A percentile compares a stretch with the other conserved stretches of the same genome.
Evolutionary conservation across 2,888 invertebrate species (phyloP).

Genomic region (Heliconius erato): DNA sequence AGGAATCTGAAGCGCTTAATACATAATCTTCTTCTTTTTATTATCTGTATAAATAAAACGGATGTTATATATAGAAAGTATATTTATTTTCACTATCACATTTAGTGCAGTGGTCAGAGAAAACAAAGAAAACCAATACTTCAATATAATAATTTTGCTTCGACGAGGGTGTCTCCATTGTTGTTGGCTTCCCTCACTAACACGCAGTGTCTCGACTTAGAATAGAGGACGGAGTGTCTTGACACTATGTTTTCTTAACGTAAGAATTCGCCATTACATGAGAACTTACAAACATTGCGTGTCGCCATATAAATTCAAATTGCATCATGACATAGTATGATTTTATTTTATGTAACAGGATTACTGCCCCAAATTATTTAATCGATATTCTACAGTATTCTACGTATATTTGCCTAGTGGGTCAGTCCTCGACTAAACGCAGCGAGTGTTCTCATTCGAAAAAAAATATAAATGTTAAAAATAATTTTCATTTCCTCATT

Average conservation of each 20-base stretch:
- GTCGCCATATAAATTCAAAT: too few relatives aligned
- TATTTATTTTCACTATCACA: not conserved
- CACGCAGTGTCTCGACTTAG: too few relatives aligned
- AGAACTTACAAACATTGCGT: too few relatives aligned
- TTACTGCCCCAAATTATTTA: too few relatives aligned
- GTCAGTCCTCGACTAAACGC: not conserved
- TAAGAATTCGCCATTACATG: too few relatives aligned
- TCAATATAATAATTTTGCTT: not conserved
- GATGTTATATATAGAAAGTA: not conserved
- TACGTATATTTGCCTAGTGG: not conserved
- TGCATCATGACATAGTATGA: too few relatives aligned
- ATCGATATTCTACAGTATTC: not conserved
- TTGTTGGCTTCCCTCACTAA: not conserved
- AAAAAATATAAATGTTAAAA: too few relatives aligned
- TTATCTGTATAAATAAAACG: not conserved
- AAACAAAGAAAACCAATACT: not conserved
- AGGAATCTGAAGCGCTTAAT: not conserved
- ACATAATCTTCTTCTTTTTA: not conserved
- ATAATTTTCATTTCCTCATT: too few relatives aligned
- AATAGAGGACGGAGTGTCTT: too few relatives aligned
- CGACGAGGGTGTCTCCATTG: not conserved
- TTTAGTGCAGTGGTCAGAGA: not conserved
- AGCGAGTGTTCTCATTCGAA: too few relatives aligned
- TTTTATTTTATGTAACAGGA: too few relatives aligned
- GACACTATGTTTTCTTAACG: too few relatives aligned